Evolutionary conservation across 2,888 invertebrate genomes (phyloP), one percentile per base, ranked within the genome.

Genomic region (Apantesis nais): DNA sequence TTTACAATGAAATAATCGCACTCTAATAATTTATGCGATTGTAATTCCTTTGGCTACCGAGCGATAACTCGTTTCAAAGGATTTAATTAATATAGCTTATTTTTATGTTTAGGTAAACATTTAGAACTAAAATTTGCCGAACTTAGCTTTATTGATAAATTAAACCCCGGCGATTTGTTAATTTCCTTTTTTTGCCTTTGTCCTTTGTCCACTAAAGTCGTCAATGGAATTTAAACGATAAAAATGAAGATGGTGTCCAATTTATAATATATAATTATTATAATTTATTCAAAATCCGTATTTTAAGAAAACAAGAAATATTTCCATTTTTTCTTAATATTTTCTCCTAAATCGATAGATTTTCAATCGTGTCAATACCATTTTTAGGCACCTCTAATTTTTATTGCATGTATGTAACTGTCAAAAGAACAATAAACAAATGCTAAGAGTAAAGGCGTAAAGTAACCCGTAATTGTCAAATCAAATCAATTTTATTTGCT

Each of bases 21-120:
- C n/a, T 66, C 39, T 37, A 39, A 70, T 70, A 70, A 66, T 66
- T 70, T 70, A 66, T 39, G 22, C 44, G 66, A 70, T 70, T 70
- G 62, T 70, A 62, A 62, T 66, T 62, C 58, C 66, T 62, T 31
- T 62, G 52, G 39, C 66, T 66, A 52, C 52, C 11, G 25, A 41
- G 41, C 52, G n/a, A 66, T 62, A 70, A 66, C 39, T 70, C 39
- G 34, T 68, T 66, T 19, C 29, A 64, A 62, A 68, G 65, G 55
- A 68, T 72, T 67, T 52, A 55, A 68, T 63, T 58, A 66, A 66
- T 62, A 34, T 29, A 55, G 62, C 16, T 70, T 37, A 48, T 37
- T 64, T 62, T n/a, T 62, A 70, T 70, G 66, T 29, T 2, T 19
- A 66, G 31, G 12, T 39, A 62, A 52, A 52, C 52, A 61, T 55